Evolutionary conservation across 1,140 invertebrate genomes (phyloP).

Genomic region (Drosophila sucinea): DNA sequence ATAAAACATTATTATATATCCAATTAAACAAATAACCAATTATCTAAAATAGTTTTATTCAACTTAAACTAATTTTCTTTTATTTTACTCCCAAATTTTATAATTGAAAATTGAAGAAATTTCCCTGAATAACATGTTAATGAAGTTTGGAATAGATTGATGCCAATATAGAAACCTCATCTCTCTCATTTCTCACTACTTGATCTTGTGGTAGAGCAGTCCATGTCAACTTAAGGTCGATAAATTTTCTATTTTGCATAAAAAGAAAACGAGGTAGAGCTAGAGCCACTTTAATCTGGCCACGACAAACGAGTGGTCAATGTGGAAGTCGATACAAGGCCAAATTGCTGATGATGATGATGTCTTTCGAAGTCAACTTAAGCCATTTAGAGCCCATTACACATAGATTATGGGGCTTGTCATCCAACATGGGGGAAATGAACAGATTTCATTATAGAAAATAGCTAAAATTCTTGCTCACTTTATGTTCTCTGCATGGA

Average conservation of each 20-base stretch:
- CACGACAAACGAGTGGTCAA: neutral
- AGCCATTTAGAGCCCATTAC: conserved; percentile 8
- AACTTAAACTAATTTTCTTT: too few relatives aligned
- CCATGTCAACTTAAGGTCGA: too few relatives aligned
- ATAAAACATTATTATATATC: too few relatives aligned
- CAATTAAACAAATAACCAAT: too few relatives aligned
- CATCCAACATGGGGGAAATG: neutral
- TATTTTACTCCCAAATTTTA: too few relatives aligned
- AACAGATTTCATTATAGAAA: neutral
- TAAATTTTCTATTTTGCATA: neutral
- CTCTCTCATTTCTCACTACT: too few relatives aligned
- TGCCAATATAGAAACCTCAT: too few relatives aligned
- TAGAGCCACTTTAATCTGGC: neutral
- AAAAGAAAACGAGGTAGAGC: neutral
- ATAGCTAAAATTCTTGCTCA: neutral
- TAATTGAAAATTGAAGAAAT: too few relatives aligned
- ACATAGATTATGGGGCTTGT: conserved; percentile 7
- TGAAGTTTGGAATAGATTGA: too few relatives aligned
- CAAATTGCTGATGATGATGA: neutral
- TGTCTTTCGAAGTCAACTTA: neutral
- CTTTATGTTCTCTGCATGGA: neutral
- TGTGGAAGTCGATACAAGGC: neutral
- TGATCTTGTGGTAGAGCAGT: too few relatives aligned
- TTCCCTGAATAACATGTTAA: too few relatives aligned
- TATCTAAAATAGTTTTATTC: too few relatives aligned